Evolutionary conservation across 1,140 invertebrate species (phyloP).

Genomic region (Trachymyrmex cornetzi): DNA sequence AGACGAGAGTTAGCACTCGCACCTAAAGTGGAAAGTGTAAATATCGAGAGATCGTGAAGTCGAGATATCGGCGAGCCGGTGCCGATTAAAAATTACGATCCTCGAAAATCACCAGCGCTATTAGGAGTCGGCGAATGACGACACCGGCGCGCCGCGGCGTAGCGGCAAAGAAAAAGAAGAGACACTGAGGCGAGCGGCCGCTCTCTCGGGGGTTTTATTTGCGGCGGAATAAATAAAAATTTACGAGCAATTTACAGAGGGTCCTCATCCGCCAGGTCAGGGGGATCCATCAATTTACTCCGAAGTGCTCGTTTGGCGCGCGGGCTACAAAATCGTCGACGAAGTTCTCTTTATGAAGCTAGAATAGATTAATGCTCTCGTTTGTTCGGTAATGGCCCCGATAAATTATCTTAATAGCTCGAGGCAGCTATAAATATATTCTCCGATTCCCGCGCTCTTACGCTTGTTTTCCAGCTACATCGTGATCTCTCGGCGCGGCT

Average conservation of each 20-base stretch:
- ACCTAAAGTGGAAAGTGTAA: slow-evolving; percentile 24
- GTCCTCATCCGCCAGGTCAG: slow-evolving; percentile 74
- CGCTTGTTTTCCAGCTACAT: slow-evolving; percentile 80
- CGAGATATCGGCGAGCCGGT: background rate
- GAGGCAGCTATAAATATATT: slow-evolving; percentile 86
- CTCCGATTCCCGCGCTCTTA: slow-evolving; percentile 79
- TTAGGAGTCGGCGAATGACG: slow-evolving; percentile 63
- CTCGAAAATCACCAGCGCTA: slow-evolving; percentile 70
- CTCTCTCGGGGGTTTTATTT: slow-evolving; percentile 69
- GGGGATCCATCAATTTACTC: slow-evolving; percentile 82
- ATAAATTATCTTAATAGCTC: slow-evolving; percentile 86
- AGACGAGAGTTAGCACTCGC: background rate
- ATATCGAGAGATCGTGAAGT: slow-evolving; percentile 43
- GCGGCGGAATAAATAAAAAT: slow-evolving; percentile 80
- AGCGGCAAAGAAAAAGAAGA: slow-evolving; percentile 41
- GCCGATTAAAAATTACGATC: slow-evolving; percentile 66
- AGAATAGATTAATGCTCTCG: slow-evolving; percentile 86
- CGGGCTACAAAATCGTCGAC: slow-evolving; percentile 85
- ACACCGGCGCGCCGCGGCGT: slow-evolving; percentile 8
- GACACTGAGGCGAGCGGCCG: slow-evolving; percentile 44
- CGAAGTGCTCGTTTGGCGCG: slow-evolving; percentile 84
- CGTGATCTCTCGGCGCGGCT: slow-evolving; percentile 64
- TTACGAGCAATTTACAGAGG: slow-evolving; percentile 80
- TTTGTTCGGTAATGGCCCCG: slow-evolving; percentile 86
- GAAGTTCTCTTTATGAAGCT: slow-evolving; percentile 86